A percentile compares a stretch with the other conserved stretches of the same genome.
These are phyloP conservation scores for Aspidapion aeneum DNA, from an alignment of 2,888 invertebrate species.

Conservation along the genomic window DNA sequence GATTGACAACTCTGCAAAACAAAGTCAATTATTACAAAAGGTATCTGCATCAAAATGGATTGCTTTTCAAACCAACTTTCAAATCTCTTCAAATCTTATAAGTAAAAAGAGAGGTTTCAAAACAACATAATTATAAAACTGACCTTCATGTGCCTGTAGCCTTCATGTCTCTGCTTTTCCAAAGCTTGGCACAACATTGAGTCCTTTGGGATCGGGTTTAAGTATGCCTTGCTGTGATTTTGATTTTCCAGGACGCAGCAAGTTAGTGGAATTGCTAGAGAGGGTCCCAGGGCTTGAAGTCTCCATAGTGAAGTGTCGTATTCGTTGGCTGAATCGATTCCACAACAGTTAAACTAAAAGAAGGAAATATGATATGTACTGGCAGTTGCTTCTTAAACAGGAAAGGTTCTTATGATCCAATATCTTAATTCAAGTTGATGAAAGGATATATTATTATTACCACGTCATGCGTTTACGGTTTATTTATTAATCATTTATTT, in stretches of 20 bases:
- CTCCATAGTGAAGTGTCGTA: constrained; percentile 81
- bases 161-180: constrained; percentile 53
- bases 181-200: constrained; percentile 67
- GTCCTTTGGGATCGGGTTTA: constrained; percentile 75
- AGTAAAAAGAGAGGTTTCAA: no score
- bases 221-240: constrained; percentile 56
- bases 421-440: no score
- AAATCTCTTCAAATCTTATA: no score
- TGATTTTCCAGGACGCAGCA: constrained; percentile 61
- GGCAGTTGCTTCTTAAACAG: no score
- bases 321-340: constrained; percentile 72
- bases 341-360: constrained; percentile 74
- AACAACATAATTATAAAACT: no score
- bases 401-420: no score
- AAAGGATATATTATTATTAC: no score
- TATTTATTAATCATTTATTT: not conserved
- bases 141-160: constrained; percentile 60
- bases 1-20: constrained; percentile 66
- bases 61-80: no score
- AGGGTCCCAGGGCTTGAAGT: constrained; percentile 66
- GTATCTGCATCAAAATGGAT: no score
- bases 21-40: constrained; percentile 19
- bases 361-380: no score
- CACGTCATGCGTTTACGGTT: no score
- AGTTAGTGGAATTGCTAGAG: constrained; percentile 43